Conservation (phyloP, 37 sponge, comb jelly and placozoan genomes). For the Petrosia ficiformis region DNA sequence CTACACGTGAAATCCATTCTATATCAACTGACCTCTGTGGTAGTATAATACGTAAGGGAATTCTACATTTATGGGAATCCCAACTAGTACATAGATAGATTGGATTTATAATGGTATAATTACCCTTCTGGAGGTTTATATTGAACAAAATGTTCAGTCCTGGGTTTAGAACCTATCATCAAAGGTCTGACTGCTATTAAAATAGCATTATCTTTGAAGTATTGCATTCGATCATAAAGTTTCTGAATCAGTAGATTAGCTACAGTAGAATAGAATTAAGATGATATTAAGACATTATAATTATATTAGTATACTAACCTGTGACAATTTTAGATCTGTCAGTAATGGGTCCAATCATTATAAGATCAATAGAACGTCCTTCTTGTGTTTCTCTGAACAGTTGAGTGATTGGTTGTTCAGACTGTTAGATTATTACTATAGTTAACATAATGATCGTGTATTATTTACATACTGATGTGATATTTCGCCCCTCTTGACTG, state of each 20-base stretch:
- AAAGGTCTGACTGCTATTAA: conserved; percentile 34
- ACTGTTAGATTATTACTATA: background rate
- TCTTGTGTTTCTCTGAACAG: background rate
- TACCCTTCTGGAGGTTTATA: conserved; percentile 19
- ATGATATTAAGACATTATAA: background rate
- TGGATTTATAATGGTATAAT: background rate
- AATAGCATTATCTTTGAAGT: conserved; percentile 11
- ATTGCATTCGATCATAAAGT: background rate
- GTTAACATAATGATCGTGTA: background rate
- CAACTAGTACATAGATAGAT: too few species aligned
- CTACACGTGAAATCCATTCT: too few species aligned
- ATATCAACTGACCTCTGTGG: too few species aligned
- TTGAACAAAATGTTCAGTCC: conserved; percentile 1
- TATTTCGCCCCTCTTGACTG: background rate
- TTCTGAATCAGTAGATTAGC: conserved; percentile 18
- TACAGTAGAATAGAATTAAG: background rate
- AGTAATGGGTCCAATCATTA: conserved; percentile 34
- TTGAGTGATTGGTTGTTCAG: background rate
- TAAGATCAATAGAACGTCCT: conserved; percentile 7
- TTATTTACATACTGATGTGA: background rate
- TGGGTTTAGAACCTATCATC: conserved; percentile 1
- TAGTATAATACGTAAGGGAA: too few species aligned
- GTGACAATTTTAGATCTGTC: conserved; percentile 24
- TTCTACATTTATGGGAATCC: too few species aligned
- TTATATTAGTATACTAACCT: background rate